A percentile compares a stretch with the other conserved stretches of the same genome.
Conservation (phyloP, 2,113 vertebrate genomes). For the Podocnemis expansa region DNA sequence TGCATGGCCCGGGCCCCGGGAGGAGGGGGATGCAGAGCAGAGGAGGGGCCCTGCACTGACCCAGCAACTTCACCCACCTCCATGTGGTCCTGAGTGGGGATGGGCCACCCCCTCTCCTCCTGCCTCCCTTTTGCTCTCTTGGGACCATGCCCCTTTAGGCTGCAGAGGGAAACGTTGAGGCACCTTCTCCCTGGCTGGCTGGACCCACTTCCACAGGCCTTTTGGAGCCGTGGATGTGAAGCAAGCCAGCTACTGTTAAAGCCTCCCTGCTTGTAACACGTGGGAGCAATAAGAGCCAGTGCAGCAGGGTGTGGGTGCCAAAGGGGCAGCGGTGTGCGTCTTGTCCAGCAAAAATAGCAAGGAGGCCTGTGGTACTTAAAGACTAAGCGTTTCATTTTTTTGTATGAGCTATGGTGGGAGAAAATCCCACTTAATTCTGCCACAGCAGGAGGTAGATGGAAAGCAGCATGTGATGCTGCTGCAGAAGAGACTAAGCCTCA, state of each 20-base stretch:
- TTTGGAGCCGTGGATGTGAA: background rate
- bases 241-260: background rate
- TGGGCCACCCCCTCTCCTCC: too few relatives aligned
- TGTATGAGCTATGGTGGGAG: too few relatives aligned
- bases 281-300: background rate
- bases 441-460: background rate
- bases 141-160: background rate
- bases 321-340: too few relatives aligned
- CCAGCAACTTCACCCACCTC: constrained; percentile 14
- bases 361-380: too few relatives aligned
- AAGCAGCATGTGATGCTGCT: background rate
- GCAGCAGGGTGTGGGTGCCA: background rate
- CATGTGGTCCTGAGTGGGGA: too few relatives aligned
- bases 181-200: background rate
- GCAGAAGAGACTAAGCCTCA: background rate
- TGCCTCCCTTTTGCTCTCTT: background rate
- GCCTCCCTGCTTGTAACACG: background rate
- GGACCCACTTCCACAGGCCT: background rate
- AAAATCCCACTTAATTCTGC: too few relatives aligned
- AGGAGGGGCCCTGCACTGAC: background rate
- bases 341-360: too few relatives aligned
- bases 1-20: constrained; percentile 52
- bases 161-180: background rate
- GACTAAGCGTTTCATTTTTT: too few relatives aligned
- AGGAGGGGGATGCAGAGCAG: background rate